Evolutionary conservation across 2,888 invertebrate genomes (phyloP).

Genomic region (Encarsia formosa): DNA sequence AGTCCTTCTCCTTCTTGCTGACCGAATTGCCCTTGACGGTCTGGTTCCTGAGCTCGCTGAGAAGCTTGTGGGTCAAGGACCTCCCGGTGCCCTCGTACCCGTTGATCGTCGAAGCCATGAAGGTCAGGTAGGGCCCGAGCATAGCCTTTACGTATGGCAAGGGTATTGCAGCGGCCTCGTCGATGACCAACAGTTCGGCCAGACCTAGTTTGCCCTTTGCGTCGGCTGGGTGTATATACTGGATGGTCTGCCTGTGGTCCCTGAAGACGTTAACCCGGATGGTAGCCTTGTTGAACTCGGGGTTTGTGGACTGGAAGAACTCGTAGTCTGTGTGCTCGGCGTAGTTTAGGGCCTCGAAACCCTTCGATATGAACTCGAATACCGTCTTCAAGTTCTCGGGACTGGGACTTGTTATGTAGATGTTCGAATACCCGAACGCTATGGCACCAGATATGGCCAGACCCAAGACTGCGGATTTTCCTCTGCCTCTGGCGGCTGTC

Average conservation of each 20-base stretch:
- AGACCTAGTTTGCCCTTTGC: conserved; percentile 76
- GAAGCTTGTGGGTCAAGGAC: conserved; percentile 88
- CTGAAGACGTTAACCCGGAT: conserved; percentile 87
- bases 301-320: conserved; percentile 89
- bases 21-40: conserved; percentile 49
- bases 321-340: conserved; percentile 96
- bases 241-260: conserved; percentile 86
- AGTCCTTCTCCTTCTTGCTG: conserved; percentile 54
- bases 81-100: conserved; percentile 99
- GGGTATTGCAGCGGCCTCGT: conserved; percentile 99
- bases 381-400: conserved; percentile 97
- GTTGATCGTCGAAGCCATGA: conserved; percentile 94
- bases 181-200: conserved; percentile 92
- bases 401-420: conserved; percentile 96
- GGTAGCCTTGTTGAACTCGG: conserved; percentile 94
- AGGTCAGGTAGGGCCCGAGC: conserved; percentile 85
- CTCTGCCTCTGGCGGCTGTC: conserved; percentile 94
- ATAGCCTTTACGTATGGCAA: conserved; percentile 86
- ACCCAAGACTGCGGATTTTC: conserved; percentile 96
- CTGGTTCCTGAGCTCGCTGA: conserved; percentile 77
- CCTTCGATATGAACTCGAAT: conserved; percentile 79
- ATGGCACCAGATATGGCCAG: conserved; percentile 84
- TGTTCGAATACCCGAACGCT: conserved; percentile 83
- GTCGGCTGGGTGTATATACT: conserved; percentile 95
- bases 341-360: conserved; percentile 89